Evolutionary conservation across 1,140 invertebrate genomes (phyloP), one percentile per base, ranked within the genome.

Genomic region (Sminthurides bifidus): DNA sequence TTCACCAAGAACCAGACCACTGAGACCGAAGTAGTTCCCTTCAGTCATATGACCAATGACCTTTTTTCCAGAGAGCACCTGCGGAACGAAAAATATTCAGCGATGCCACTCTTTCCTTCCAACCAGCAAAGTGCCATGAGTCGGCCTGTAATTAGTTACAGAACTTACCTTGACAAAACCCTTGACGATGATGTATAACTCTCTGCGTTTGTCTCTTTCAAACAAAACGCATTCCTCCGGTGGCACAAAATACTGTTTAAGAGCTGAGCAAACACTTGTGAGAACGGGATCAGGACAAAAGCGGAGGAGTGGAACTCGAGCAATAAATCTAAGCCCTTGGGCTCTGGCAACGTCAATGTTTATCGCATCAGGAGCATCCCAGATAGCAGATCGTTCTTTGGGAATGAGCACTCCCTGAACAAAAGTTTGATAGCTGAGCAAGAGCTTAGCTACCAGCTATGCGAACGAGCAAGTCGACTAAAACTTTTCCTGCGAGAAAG

Each of bases 241-340:
- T 2, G 56, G 62, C 31, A 64, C 54, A 46, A 49, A 58, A 37
- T 61, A 64, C 17, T 61, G 56, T 31, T 59, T 59, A n/a, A 64
- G 45, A 15, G 43, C 43, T 21, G 10, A 35, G 21, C 46, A 46
- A 24, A 58, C 23, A 6, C 56, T 24, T 29, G n/a, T 37, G 43
- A 52, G 48, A 26, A 53, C 40, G 15, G 15, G 12, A 10, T 40
- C 51, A 2, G 24, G 4, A 2, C 15, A 10, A 50, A 54, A 29
- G 44, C 48, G 56, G 6, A 52, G n/a, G 10, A 64, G n/a, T 12
- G 62, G 62, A 14, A 61, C 50, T 40, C 56, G 31, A 0, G 27
- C n/a, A 3, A 64, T 19, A 33, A 40, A 64, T 15, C 46, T 46
- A 2, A 38, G n/a, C 0, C 46, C 54, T 44, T 60, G 56, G 17